Base-by-base conservation (phyloP, 1,140 invertebrate genomes). In the Pentalonia nigronervosa region DNA sequence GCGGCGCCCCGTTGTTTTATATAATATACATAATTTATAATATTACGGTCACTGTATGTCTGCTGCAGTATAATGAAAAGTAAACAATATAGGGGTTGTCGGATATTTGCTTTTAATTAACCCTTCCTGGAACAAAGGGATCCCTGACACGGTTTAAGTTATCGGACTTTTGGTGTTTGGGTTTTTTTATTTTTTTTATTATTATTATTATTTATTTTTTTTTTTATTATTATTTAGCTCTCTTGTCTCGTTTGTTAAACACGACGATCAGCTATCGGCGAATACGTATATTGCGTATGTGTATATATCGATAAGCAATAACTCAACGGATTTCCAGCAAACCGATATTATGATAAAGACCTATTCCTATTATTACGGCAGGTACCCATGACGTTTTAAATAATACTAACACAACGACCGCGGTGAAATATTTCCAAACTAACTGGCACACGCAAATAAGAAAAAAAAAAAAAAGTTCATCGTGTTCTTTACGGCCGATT, bases 91-190 rank as follows among this genome's bases (percentile, higher is more conserved):
- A 90, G 47, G 34, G 88, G 50, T 60, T 34, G 47, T 50, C n/a
- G 48, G 30, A 60, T 90, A 90, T 90, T 90, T 90, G 88, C 50
- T 90, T 90, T 90, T 90, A 90, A 90, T 90, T 90, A 90, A 90
- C 50, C 50, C 50, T 41, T 41, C 23, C 36, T 1, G 36, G 36
- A 60, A 90, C 88, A 60, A 90, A 60, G 36, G 21, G 36, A 36
- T 45, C 8, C 36, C 50, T 11, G 17, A 90, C 9, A 90, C 34
- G 14, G 88, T 41, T 88, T 90, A 90, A 60, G 50, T 56, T 45
- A 30, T 90, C 45, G 36, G 23, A 90, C 50, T 30, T 90, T 90
- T 60, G 34, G 25, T 90, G 53, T 56, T 76, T 76, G 36, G 50
- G 2, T 56, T 21, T 90, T 53, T 21, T 53, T 0, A 3, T 6